These are phyloP conservation scores for Amblyjoppa proteus DNA, from an alignment of 2,888 invertebrate genomes.

Conservation along the genomic window DNA sequence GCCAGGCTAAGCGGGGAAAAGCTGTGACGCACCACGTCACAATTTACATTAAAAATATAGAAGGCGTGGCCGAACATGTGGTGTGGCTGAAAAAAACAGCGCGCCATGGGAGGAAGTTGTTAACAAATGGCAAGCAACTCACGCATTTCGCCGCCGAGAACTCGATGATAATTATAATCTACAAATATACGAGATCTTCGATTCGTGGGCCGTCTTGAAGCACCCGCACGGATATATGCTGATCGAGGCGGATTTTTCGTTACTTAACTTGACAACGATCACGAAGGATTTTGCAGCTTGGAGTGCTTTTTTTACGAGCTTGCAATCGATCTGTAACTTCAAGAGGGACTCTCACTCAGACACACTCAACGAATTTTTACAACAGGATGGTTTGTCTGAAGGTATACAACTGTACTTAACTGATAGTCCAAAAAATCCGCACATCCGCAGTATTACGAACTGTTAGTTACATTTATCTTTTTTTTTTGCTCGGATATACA, in stretches of 20 bases:
- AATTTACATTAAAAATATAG: not conserved
- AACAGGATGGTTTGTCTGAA: conserved; percentile 20
- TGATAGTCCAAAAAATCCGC: not conserved
- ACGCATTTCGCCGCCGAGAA: not conserved
- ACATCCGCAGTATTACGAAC: not conserved
- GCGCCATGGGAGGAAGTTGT: conserved; percentile 30
- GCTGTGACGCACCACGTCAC: too few relatives aligned
- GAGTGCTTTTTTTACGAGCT: not conserved
- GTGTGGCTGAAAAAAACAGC: conserved; percentile 11
- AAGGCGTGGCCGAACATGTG: not conserved
- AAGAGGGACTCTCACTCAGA: conserved; percentile 17
- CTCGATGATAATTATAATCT: not conserved
- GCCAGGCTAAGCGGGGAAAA: too few relatives aligned
- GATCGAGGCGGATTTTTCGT: not conserved
- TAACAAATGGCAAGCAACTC: conserved; percentile 7
- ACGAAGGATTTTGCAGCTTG: not conserved
- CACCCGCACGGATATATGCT: conserved; percentile 7
- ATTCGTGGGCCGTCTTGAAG: conserved; percentile 26
- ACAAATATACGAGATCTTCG: conserved; percentile 2
- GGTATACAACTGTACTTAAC: not conserved
- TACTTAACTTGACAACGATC: not conserved
- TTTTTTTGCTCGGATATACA: not conserved
- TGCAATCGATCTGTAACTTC: not conserved
- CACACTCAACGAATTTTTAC: conserved; percentile 1
- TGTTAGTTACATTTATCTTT: not conserved